Base-by-base conservation (phyloP, 2,888 invertebrate species). In the Microplitis deprimator region DNA sequence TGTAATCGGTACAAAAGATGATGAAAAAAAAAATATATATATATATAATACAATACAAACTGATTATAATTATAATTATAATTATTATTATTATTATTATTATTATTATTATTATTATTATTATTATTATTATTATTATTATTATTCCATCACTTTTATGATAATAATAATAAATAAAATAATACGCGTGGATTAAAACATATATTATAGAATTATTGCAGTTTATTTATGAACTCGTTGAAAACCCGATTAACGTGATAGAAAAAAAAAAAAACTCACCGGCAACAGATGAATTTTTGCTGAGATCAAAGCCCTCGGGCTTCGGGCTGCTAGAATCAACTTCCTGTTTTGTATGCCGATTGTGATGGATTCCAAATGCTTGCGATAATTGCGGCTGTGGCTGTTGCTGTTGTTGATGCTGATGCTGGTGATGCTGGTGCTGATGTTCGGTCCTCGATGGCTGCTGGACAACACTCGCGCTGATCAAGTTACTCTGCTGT, bases 261-360 rank as follows among this genome's bases (percentile, higher is more conserved):
- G 29, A 61, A 60, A 76, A 75, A 68, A 74, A 76, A 78, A 77
- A 77, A 10, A n/a, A 91, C 92, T 91, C 85, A 94, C 94, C 93
- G 83, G 92, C 88, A 91, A 93, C 93, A 85, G 92, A 90, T 80
- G 92, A 91, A 77, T 92, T 91, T 87, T 94, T 94, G 86, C 92
- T 92, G 80, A 93, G 91, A 84, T 92, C 92, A 85, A 89, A 89
- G 76, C 93, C 93, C 83, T 93, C 93, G 86, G 94, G 94, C 88
- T 93, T 93, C 84, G 94, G 94, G 72, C 89, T 88, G 70, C 88
- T 88, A 60, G 85, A 81, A 70, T 83, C 85, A 71, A 87, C 81
- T 82, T 89, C 90, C 82, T 87, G 89, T 79, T 88, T 89, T 29
- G 88, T 82, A 75, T 89, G 89, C 78, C 89, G 89, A 81, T 85